Evolutionary conservation across 1,140 invertebrate genomes (phyloP).

Genomic region (Ectropis grisescens): DNA sequence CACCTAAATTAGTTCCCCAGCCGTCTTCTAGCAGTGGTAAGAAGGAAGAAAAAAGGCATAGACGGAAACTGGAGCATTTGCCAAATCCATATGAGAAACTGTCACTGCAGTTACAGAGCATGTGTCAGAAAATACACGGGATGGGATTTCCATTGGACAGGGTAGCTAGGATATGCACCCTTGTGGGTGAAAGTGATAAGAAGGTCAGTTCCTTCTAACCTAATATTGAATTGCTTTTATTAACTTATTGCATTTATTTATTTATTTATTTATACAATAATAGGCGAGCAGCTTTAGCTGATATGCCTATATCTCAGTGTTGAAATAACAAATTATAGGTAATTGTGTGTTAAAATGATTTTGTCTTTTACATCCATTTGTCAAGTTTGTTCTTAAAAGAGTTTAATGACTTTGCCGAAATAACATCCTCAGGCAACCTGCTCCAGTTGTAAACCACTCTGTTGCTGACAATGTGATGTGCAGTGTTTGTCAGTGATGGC

Average conservation of each 20-base stretch:
- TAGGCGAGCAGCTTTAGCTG: too few relatives aligned
- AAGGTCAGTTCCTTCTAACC: slow-evolving; percentile 75
- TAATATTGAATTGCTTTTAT: slow-evolving; percentile 23
- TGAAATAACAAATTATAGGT: too few relatives aligned
- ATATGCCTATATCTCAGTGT: too few relatives aligned
- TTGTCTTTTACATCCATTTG: too few relatives aligned
- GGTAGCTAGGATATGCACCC: slow-evolving; percentile 80
- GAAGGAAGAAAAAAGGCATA: slow-evolving; percentile 28
- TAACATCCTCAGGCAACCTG: too few relatives aligned
- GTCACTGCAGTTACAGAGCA: slow-evolving; percentile 71
- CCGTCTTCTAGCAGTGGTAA: slow-evolving; percentile 21
- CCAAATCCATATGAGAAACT: slow-evolving; percentile 72
- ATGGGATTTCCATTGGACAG: slow-evolving; percentile 90
- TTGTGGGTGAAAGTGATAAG: slow-evolving; percentile 85
- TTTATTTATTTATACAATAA: too few relatives aligned
- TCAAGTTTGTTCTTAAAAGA: too few relatives aligned
- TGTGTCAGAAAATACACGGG: slow-evolving; percentile 79
- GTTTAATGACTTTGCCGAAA: too few relatives aligned
- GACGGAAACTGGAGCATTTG: slow-evolving; percentile 34
- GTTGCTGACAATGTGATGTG: too few relatives aligned
- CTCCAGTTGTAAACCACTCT: too few relatives aligned
- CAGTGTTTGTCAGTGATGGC: too few relatives aligned
- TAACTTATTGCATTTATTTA: not conserved
- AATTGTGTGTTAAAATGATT: too few relatives aligned
- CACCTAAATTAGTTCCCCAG: slow-evolving; percentile 23